Evolutionary conservation across 2,113 vertebrate genomes (phyloP).

Genomic region (Sialia sialis): DNA sequence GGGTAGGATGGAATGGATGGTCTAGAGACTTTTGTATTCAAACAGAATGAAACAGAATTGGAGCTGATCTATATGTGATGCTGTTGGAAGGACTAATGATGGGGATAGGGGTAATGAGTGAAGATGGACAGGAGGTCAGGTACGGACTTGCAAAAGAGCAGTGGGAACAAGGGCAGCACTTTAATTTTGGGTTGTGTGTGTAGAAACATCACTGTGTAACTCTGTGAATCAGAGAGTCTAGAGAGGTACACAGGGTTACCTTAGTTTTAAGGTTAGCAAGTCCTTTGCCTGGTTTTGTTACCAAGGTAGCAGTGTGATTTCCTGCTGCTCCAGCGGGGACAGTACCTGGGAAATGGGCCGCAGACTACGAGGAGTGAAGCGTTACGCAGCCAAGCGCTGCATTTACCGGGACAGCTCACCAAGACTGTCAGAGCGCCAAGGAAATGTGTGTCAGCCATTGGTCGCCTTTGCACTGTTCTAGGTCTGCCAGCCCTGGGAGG

Average conservation of each 20-base stretch:
- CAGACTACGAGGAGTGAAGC: background rate
- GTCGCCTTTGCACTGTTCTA: background rate
- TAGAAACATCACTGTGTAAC: background rate
- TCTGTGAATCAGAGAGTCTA: background rate
- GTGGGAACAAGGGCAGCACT: background rate
- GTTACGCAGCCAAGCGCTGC: background rate
- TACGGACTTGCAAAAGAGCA: background rate
- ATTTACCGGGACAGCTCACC: background rate
- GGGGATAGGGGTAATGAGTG: background rate
- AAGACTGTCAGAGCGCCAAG: background rate
- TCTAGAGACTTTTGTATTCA: background rate
- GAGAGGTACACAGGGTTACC: background rate
- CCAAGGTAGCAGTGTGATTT: background rate
- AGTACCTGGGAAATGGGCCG: background rate
- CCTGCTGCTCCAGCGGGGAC: background rate
- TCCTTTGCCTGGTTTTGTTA: background rate
- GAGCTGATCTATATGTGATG: background rate
- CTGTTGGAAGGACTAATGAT: background rate
- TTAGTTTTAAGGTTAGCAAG: background rate
- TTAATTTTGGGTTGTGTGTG: conserved; percentile 3
- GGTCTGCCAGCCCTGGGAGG: background rate
- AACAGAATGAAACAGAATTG: background rate
- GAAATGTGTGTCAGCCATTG: background rate
- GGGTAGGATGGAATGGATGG: background rate
- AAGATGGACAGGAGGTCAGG: background rate